A percentile compares a stretch with the other conserved stretches of the same genome.
Conservation (phyloP, 37 sponge, comb jelly and placozoan genomes). For the Amphimedon queenslandica region DNA sequence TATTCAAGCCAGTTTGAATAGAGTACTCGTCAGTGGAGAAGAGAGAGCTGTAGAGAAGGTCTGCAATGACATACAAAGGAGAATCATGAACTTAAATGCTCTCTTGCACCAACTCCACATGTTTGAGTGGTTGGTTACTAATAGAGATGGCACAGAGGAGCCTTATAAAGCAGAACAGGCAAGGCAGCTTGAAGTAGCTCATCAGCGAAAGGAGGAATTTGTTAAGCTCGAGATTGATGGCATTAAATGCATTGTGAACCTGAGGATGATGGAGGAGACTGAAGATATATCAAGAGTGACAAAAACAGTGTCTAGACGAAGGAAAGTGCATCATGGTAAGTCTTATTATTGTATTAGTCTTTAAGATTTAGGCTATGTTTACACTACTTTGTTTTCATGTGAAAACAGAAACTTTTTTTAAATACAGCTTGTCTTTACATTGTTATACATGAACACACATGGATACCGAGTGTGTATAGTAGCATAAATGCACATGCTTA, state of each 20-base stretch:
- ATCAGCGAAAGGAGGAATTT: not conserved
- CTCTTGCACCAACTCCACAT: not conserved
- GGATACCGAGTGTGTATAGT: too few species aligned
- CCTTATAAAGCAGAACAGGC: not conserved
- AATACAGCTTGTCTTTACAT: too few species aligned
- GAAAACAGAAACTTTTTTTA: too few species aligned
- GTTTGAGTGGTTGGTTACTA: constrained; percentile 14
- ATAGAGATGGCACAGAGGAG: constrained; percentile 14
- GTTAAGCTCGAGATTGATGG: constrained; percentile 17
- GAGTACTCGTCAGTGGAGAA: constrained; percentile 26
- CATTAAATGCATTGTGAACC: not conserved
- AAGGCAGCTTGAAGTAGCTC: constrained; percentile 26
- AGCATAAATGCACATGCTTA: too few species aligned
- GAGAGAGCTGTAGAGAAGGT: constrained; percentile 4
- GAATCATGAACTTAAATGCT: not conserved
- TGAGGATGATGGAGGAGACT: constrained; percentile 16
- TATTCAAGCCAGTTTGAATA: not conserved
- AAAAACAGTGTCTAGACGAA: not conserved
- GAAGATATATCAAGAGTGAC: not conserved
- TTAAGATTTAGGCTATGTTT: too few species aligned
- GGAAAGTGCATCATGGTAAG: not conserved
- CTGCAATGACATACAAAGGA: not conserved
- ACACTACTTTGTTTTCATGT: too few species aligned
- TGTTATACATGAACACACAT: too few species aligned
- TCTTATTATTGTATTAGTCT: not conserved